Evolutionary conservation across 1,140 invertebrate species (phyloP), one percentile per base, ranked within the genome.

Genomic region (Diplogasteroides magnus): DNA sequence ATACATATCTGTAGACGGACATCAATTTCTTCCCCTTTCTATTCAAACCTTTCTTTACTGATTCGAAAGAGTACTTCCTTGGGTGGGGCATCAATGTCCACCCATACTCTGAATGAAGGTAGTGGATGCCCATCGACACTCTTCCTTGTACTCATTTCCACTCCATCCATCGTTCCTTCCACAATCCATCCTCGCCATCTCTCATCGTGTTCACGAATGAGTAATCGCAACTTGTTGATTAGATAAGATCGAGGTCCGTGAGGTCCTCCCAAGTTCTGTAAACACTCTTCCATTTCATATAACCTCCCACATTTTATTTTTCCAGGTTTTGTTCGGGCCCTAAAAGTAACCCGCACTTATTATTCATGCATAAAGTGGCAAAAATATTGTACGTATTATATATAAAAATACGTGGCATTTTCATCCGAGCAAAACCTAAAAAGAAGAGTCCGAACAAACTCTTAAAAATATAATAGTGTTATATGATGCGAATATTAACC

Each of bases 141-240:
- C 19, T 68, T 60, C 37, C 48, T 61, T 2, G 64, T 31, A 23
- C 31, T 61, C 2, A 72, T 63, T 57, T 72, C 70, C 23, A 72
- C 29, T 37, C 70, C 70, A 27, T 58, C 67, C 48, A 48, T 37
- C 26, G 32, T 61, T 55, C 70, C 66, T 61, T 72, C 70, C 15
- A 68, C 31, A 19, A 61, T 67, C 70, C 70, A 72, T 26, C 60
- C 67, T 28, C 62, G 66, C 70, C 70, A 72, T 6, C 65, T 14
- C 48, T 72, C 70, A 60, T 72, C 32, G 0, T 67, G 64, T 27
- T 64, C 59, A 6, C n/a, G n/a, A n/a, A n/a, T n/a, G n/a, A n/a
- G n/a, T n/a, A n/a, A n/a, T n/a, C 25, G 59, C 14, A 72, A 31
- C 2, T 59, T 56, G 29, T 72, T 64, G 6, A 67, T 58, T 13